Evolutionary conservation across 2,888 invertebrate genomes (phyloP), one percentile per base, ranked within the genome.

Genomic region (Andrena fulva): DNA sequence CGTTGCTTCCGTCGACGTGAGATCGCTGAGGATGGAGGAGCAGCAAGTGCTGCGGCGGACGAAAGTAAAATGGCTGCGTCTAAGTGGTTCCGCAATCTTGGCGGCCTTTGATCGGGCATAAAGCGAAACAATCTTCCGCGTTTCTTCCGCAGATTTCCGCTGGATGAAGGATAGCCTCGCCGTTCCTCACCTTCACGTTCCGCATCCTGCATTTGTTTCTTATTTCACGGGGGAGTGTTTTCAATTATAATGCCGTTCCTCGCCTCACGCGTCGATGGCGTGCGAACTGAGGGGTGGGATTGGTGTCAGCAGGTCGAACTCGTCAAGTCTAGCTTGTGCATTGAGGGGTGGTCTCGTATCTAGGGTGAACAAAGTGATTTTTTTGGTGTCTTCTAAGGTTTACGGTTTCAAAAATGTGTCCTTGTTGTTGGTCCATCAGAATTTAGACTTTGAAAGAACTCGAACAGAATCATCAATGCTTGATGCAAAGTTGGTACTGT

Each of bases 31-130:
- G 77, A 80, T 80, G 74, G 69, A 77, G 82, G 42, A 84, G 29
- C 59, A 10, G 72, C 66, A 84, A 82, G 82, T 84, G 63, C 77
- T 75, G 63, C 75, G 54, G 56, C 70, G 62, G 60, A 33, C 77
- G 64, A 80, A 75, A 86, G 86, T 86, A 86, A 42, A 86, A 84
- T 86, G 87, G 79, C 73, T 84, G 33, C 16, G 42, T 42, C 16
- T 82, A 86, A 86, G 84, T 86, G 87, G 81, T 84, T 81, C 81
- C 83, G 81, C 81, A 81, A 83, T 81, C 83, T 82, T 60, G 69
- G 69, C 70, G 62, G 60, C 50, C 77, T 81, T 81, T 73, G 81
- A 82, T 80, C 81, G 63, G n/a, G 66, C 35, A 35, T 60, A 35
- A 77, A 54, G 69, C 63, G 68, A 72, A 82, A 77, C 76, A 69